phyloP scores from a whole-genome alignment of 2,113 vertebrate species.

The Strix aluco region DNA sequence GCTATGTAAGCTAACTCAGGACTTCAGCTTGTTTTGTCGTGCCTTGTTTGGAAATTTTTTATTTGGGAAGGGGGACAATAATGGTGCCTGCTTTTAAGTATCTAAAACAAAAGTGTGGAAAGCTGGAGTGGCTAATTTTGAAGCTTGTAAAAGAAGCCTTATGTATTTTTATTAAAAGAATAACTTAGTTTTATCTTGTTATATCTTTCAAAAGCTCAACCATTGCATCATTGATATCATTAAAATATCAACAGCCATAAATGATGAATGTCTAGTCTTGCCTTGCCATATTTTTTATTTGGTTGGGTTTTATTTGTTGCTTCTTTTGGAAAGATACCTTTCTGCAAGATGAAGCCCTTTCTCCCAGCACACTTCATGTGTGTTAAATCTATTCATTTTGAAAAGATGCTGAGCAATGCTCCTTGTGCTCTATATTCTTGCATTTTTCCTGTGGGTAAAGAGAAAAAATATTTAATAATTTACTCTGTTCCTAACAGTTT shows the following conservation, averaged over 20 bases:
- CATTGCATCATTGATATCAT: not conserved
- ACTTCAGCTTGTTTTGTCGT: slow-evolving; percentile 4
- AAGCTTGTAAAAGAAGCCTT: not conserved
- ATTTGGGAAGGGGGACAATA: not conserved
- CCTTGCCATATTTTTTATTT: not conserved
- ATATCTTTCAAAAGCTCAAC: not conserved
- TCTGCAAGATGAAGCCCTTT: not conserved
- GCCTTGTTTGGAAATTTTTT: not conserved
- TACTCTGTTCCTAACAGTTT: not conserved
- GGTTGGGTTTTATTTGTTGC: not conserved
- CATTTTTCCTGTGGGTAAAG: not conserved
- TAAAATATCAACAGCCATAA: not conserved
- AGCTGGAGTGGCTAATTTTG: not conserved
- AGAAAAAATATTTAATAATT: not conserved
- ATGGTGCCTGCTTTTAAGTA: not conserved
- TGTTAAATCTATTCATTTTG: not conserved
- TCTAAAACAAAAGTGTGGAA: not conserved
- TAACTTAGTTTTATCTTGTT: not conserved
- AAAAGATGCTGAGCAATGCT: not conserved
- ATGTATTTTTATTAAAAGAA: not conserved
- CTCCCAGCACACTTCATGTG: not conserved
- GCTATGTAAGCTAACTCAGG: not conserved
- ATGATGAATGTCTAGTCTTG: not conserved
- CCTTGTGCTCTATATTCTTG: not conserved
- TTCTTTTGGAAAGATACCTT: not conserved